Evolutionary conservation across 2,113 vertebrate genomes (phyloP).

Genomic region (Epinephelus cyanopodus): DNA sequence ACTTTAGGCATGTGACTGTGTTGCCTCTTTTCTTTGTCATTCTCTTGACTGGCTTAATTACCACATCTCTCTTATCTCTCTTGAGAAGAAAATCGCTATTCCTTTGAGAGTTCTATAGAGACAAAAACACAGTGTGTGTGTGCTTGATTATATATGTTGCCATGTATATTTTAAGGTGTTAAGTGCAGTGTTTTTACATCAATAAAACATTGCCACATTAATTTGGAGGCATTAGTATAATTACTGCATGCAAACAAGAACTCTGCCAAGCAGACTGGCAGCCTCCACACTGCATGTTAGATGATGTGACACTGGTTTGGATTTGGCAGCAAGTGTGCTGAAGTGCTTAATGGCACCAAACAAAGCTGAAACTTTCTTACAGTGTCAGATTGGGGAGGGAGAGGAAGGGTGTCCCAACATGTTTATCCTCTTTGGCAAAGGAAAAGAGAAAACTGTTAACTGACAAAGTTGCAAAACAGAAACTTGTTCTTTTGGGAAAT

Average conservation of each 20-base stretch:
- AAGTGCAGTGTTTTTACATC: constrained; percentile 14
- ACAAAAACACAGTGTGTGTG: background rate
- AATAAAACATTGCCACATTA: constrained; percentile 10
- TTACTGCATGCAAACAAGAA: constrained; percentile 20
- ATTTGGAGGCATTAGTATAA: constrained; percentile 36
- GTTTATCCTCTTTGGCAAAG: constrained; percentile 39
- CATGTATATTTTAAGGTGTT: constrained; percentile 35
- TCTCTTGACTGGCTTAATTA: constrained; percentile 5
- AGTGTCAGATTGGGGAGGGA: constrained; percentile 25
- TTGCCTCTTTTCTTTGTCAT: background rate
- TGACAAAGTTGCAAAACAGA: background rate
- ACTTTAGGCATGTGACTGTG: background rate
- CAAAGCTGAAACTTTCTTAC: constrained; percentile 30
- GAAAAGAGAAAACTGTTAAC: constrained; percentile 14
- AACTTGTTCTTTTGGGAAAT: background rate
- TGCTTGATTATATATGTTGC: background rate
- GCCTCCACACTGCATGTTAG: background rate
- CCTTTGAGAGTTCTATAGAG: background rate
- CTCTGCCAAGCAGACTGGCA: constrained; percentile 24
- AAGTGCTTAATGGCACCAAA: constrained; percentile 10
- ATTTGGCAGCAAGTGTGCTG: constrained; percentile 20
- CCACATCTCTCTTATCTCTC: background rate
- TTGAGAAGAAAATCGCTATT: background rate
- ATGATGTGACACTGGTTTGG: constrained; percentile 16
- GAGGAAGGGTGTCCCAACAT: background rate